A percentile compares a stretch with the other conserved stretches of the same genome.
Evolutionary conservation across 2,888 invertebrate species (phyloP).

Genomic region (Mechanitis mazaeus): DNA sequence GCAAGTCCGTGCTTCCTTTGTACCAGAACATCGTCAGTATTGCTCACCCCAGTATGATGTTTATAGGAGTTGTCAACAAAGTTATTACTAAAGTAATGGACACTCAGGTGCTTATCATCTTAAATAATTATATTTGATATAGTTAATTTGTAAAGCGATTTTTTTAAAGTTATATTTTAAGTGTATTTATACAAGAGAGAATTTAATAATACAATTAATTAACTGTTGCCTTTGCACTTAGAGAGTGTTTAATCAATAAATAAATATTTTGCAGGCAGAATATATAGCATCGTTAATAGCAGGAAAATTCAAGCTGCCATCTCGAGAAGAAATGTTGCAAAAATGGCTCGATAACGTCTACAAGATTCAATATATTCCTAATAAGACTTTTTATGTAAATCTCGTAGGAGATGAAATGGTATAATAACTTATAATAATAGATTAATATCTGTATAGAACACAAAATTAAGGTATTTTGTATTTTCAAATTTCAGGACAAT

Average conservation of each 20-base stretch:
- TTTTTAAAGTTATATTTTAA: too few species aligned
- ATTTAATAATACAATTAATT: background rate
- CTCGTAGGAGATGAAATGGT: slow-evolving; percentile 54
- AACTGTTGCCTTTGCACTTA: background rate
- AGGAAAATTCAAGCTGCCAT: slow-evolving; percentile 77
- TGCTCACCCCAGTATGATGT: slow-evolving; percentile 83
- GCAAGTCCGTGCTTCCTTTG: slow-evolving; percentile 80
- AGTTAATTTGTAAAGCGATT: background rate
- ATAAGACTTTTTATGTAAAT: slow-evolving; percentile 59
- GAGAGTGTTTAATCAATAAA: background rate
- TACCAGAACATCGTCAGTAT: slow-evolving; percentile 87
- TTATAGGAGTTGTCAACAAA: slow-evolving; percentile 85
- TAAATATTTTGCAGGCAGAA: slow-evolving; percentile 64
- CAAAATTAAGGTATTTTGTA: too few species aligned
- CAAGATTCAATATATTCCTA: slow-evolving; percentile 42
- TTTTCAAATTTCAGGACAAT: slow-evolving; percentile 44
- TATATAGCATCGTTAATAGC: slow-evolving; percentile 79
- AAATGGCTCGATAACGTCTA: slow-evolving; percentile 76
- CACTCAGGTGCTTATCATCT: slow-evolving; percentile 77
- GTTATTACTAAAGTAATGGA: slow-evolving; percentile 80
- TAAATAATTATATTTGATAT: background rate
- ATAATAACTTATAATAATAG: background rate
- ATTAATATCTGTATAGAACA: background rate
- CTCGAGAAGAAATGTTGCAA: slow-evolving; percentile 79
- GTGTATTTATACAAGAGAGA: background rate